Evolutionary conservation across 1,140 invertebrate species (phyloP).

Genomic region (Lordiphosa stackelbergi): DNA sequence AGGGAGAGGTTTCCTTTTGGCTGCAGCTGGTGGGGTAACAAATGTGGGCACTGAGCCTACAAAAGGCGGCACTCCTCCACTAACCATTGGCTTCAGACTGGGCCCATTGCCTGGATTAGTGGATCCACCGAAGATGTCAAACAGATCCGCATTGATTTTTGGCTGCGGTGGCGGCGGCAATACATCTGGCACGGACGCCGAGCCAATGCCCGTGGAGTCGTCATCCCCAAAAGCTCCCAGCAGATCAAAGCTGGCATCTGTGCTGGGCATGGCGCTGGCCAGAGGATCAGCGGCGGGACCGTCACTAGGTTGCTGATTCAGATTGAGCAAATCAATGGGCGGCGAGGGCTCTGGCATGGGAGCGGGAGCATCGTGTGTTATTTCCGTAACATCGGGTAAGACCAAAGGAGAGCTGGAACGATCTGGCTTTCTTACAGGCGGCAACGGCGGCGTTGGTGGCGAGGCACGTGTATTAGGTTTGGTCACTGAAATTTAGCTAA

Average conservation of each 20-base stretch:
- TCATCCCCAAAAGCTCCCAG: slow-evolving; percentile 80
- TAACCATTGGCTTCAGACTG: slow-evolving; percentile 33
- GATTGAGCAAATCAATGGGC: slow-evolving; percentile 78
- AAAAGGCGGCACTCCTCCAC: slow-evolving; percentile 32
- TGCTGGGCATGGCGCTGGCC: slow-evolving; percentile 76
- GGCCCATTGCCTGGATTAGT: slow-evolving; percentile 32
- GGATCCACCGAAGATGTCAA: slow-evolving; percentile 67
- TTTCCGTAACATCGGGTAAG: slow-evolving; percentile 70
- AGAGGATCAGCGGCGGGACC: slow-evolving; percentile 34
- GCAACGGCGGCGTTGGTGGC: slow-evolving; percentile 7
- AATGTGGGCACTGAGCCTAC: slow-evolving; percentile 50
- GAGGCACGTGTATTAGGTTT: slow-evolving; percentile 53
- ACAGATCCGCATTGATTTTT: slow-evolving; percentile 59
- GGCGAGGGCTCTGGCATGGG: slow-evolving; percentile 62
- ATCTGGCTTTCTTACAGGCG: slow-evolving; percentile 21
- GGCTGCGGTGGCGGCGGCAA: slow-evolving; percentile 45
- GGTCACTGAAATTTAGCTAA: slow-evolving; percentile 46
- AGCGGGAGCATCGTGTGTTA: slow-evolving; percentile 45
- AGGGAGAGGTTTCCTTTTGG: slow-evolving; percentile 54
- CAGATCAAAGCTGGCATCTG: slow-evolving; percentile 80
- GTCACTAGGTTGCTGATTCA: slow-evolving; percentile 73
- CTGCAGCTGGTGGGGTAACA: slow-evolving; percentile 54
- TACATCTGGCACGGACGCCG: slow-evolving; percentile 68
- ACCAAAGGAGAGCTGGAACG: slow-evolving; percentile 53
- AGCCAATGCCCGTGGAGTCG: slow-evolving; percentile 64